A percentile compares a stretch with the other conserved stretches of the same genome.
phyloP scores from a whole-genome alignment of 2,113 vertebrate species.

The Dicaeum eximium region DNA sequence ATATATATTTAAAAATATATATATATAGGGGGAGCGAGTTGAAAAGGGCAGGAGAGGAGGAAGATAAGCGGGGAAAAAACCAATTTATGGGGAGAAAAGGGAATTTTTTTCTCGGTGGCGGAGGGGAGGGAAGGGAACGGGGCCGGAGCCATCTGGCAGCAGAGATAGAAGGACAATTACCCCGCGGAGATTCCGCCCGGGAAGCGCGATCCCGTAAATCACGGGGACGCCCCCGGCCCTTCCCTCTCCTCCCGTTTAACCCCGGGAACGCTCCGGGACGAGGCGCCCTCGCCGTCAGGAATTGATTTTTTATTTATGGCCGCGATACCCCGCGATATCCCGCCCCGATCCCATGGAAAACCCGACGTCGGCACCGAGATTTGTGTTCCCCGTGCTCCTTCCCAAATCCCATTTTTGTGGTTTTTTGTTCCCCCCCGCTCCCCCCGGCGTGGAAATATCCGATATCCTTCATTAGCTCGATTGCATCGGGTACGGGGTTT shows the following conservation, averaged over 20 bases:
- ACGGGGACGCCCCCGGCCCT: too few species aligned
- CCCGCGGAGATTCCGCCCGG: constrained; percentile 73
- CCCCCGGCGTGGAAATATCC: background rate
- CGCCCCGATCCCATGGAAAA: too few species aligned
- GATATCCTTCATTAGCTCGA: constrained; percentile 72
- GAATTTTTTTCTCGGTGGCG: rapidly evolving
- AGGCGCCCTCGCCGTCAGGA: constrained; percentile 74
- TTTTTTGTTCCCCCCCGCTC: background rate
- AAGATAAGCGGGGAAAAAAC: background rate
- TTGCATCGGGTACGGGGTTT: constrained; percentile 68
- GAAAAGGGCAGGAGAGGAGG: background rate
- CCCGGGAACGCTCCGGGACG: constrained; percentile 70
- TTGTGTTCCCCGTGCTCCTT: constrained; percentile 52
- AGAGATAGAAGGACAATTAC: constrained; percentile 80
- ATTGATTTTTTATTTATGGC: constrained; percentile 83
- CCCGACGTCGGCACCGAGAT: constrained; percentile 70
- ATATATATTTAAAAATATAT: too few species aligned
- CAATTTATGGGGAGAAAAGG: background rate
- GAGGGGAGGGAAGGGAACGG: background rate
- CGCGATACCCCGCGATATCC: constrained; percentile 67
- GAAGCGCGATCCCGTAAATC: constrained; percentile 73
- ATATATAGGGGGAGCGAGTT: too few species aligned
- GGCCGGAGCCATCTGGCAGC: constrained; percentile 76
- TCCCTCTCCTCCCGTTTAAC: constrained; percentile 77
- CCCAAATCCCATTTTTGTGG: background rate